These are phyloP conservation scores for Merodon equestris DNA, from an alignment of 2,888 invertebrate genomes.

Conservation along the genomic window DNA sequence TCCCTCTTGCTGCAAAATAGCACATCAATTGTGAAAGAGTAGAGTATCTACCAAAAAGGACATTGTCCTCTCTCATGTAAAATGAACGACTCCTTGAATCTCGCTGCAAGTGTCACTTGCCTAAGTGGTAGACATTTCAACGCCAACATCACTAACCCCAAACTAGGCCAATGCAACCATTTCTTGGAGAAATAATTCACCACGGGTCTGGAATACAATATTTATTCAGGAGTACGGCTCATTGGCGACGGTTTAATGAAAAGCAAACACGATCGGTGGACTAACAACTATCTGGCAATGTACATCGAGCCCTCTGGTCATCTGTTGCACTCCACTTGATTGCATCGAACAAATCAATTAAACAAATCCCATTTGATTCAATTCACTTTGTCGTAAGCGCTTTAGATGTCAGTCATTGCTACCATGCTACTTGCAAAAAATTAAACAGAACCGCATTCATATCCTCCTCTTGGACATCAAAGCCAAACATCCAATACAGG, in stretches of 20 bases:
- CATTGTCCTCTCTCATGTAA: no score
- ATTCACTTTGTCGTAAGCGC: slow-evolving; percentile 39
- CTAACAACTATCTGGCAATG: slow-evolving; percentile 10
- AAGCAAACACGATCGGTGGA: slow-evolving; percentile 24
- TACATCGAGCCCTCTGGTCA: slow-evolving; percentile 9
- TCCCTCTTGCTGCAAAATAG: no score
- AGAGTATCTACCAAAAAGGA: no score
- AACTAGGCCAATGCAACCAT: no score
- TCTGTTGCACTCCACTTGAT: slow-evolving; percentile 30
- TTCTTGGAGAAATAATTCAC: no score
- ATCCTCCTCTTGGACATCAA: not conserved
- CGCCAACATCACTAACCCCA: no score
- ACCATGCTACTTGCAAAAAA: slow-evolving; percentile 37
- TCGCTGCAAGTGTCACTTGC: no score
- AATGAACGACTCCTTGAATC: no score
- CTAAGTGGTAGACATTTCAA: no score
- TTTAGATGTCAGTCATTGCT: slow-evolving; percentile 31
- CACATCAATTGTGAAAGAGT: no score
- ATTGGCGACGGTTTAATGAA: slow-evolving; percentile 21
- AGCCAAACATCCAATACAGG: slow-evolving; percentile 30
- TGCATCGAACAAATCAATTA: slow-evolving; percentile 32
- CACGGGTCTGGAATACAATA: not conserved
- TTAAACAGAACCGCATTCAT: slow-evolving; percentile 32
- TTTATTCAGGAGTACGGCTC: slow-evolving; percentile 17
- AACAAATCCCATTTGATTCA: slow-evolving; percentile 53